Percentiles rank a stretch among this genome's conserved stretches.
Evolutionary conservation across 2,888 invertebrate genomes (phyloP).

Genomic region (Drosophila mayaguana): DNA sequence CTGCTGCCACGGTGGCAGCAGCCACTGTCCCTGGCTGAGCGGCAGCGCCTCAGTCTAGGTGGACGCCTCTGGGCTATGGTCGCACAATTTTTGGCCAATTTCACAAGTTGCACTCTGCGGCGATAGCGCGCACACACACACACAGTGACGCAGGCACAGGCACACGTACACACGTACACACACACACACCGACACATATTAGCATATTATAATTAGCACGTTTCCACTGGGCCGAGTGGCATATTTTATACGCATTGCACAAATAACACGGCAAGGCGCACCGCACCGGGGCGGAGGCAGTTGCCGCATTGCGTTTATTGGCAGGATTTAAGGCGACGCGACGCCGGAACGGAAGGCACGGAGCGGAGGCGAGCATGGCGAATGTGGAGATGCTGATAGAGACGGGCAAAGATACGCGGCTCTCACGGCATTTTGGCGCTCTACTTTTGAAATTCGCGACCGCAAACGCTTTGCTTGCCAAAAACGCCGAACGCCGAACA

Average conservation of each 20-base stretch:
- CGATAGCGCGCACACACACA: slow-evolving; percentile 23
- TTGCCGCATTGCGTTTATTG: slow-evolving; percentile 63
- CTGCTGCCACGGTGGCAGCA: not conserved
- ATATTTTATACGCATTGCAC: slow-evolving; percentile 67
- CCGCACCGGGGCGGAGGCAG: slow-evolving; percentile 15
- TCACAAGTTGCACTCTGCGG: slow-evolving; percentile 61
- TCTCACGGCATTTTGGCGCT: slow-evolving; percentile 56
- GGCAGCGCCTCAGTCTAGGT: slow-evolving; percentile 29
- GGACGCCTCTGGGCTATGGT: slow-evolving; percentile 45
- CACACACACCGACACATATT: slow-evolving; percentile 36
- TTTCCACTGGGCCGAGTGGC: slow-evolving; percentile 52
- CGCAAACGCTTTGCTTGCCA: slow-evolving; percentile 62
- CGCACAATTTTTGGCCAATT: slow-evolving; percentile 66
- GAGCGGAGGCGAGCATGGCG: slow-evolving; percentile 1
- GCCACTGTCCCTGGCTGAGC: slow-evolving; percentile 5
- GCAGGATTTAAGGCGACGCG: slow-evolving; percentile 45
- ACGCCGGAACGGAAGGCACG: slow-evolving; percentile 20
- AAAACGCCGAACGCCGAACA: slow-evolving; percentile 55
- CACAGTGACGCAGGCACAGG: not conserved
- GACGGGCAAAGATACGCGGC: slow-evolving; percentile 15
- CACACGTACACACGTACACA: not conserved
- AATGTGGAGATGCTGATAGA: slow-evolving; percentile 6
- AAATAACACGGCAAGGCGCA: slow-evolving; percentile 34
- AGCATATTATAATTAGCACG: slow-evolving; percentile 73
- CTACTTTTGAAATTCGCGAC: slow-evolving; percentile 62